A percentile compares a stretch with the other conserved stretches of the same genome.
phyloP scores from a whole-genome alignment of 2,113 vertebrate genomes.

The Pseudorectes ferrugineus region DNA sequence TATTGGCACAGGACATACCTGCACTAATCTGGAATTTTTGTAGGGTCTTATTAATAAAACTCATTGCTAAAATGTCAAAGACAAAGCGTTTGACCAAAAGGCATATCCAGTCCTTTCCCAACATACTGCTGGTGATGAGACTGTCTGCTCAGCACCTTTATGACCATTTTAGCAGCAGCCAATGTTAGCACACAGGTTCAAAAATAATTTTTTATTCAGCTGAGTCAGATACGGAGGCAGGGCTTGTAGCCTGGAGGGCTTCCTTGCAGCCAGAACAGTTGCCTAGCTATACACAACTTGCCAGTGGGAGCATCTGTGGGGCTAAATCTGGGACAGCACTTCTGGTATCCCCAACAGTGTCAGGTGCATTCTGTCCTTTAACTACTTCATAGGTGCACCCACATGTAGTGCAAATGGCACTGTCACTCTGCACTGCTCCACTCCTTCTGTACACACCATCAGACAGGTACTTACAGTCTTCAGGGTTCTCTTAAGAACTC shows the following conservation, averaged over 20 bases:
- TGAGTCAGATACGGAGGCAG: background rate
- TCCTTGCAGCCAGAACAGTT: background rate
- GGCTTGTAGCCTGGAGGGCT: background rate
- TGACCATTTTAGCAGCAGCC: background rate
- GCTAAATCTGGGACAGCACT: background rate
- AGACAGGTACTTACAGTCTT: background rate
- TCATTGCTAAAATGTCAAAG: background rate
- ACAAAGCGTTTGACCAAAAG: fast-evolving
- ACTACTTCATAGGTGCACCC: background rate
- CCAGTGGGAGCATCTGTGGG: background rate
- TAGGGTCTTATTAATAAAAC: background rate
- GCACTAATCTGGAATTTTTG: background rate
- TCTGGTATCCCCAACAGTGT: background rate
- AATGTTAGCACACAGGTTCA: background rate
- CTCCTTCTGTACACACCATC: background rate
- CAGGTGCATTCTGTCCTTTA: background rate
- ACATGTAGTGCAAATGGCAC: background rate
- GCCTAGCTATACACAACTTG: background rate
- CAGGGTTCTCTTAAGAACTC: background rate
- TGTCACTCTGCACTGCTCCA: background rate
- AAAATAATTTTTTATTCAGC: background rate
- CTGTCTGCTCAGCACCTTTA: background rate
- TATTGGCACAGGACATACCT: background rate
- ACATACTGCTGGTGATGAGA: fast-evolving
- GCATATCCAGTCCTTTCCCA: background rate